Evolutionary conservation across 2,113 vertebrate genomes (phyloP).

Genomic region (Sarotherodon lohbergeri): DNA sequence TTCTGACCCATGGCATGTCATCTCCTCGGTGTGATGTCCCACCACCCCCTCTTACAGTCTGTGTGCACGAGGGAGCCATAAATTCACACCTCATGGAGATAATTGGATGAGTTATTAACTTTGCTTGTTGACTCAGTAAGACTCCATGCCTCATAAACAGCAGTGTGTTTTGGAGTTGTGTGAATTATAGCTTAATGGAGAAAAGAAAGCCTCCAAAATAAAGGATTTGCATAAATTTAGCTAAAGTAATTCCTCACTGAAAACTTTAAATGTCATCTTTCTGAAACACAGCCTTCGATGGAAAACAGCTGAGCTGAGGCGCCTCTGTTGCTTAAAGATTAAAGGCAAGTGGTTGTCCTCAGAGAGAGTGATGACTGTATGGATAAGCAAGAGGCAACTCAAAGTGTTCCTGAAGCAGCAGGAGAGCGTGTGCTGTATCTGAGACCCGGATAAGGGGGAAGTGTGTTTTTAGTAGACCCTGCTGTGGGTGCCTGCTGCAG

Average conservation of each 20-base stretch:
- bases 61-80: background rate
- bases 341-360: slow-evolving; percentile 20
- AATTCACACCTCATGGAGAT: background rate
- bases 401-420: slow-evolving; percentile 7
- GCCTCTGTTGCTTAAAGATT: slow-evolving; percentile 11
- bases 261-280: slow-evolving; percentile 42
- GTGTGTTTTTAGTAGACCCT: slow-evolving; percentile 31
- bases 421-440: background rate
- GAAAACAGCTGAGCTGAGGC: slow-evolving; percentile 35
- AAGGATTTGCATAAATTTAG: slow-evolving; percentile 24
- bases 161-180: background rate
- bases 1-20: slow-evolving; percentile 1
- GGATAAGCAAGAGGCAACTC: slow-evolving; percentile 6
- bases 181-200: background rate
- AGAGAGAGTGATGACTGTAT: background rate
- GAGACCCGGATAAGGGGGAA: slow-evolving; percentile 14
- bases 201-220: background rate
- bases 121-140: background rate
- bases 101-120: slow-evolving; percentile 24
- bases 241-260: background rate
- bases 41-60: background rate
- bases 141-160: background rate
- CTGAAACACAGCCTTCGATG: slow-evolving; percentile 1
- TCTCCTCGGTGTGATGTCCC: background rate
- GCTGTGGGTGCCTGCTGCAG: slow-evolving; percentile 29